A percentile compares a stretch with the other conserved stretches of the same genome.
Evolutionary conservation across 1,140 invertebrate species (phyloP).

Genomic region (Meteorus sp.): DNA sequence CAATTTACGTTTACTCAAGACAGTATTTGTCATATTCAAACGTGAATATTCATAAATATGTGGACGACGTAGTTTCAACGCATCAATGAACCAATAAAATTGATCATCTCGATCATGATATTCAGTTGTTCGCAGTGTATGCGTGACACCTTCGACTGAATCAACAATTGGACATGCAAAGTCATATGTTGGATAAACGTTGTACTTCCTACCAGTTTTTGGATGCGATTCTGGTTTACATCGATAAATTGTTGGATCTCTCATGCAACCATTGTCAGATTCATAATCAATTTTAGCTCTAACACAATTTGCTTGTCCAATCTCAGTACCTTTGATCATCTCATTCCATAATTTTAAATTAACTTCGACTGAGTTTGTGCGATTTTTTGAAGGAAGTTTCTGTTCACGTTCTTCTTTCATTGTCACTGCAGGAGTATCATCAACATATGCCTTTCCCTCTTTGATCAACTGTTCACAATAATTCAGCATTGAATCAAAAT

Average conservation of each 20-base stretch:
- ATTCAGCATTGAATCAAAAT: slow-evolving; percentile 90
- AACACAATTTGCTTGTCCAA: slow-evolving; percentile 87
- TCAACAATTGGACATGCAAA: slow-evolving; percentile 99
- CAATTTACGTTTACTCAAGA: slow-evolving; percentile 94
- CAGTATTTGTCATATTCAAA: slow-evolving; percentile 96
- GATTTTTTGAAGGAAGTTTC: slow-evolving; percentile 81
- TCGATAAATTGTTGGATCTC: slow-evolving; percentile 99
- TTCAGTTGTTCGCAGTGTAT: slow-evolving; percentile 96
- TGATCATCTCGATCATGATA: slow-evolving; percentile 98
- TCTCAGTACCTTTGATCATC: slow-evolving; percentile 85
- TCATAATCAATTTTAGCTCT: slow-evolving; percentile 98
- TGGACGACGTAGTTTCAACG: slow-evolving; percentile 83
- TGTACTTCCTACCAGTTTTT: slow-evolving; percentile 92
- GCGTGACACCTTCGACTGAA: slow-evolving; percentile 94
- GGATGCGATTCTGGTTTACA: slow-evolving; percentile 96
- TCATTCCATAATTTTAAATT: slow-evolving; percentile 93
- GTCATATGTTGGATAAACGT: slow-evolving; percentile 98
- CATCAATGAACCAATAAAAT: slow-evolving; percentile 96
- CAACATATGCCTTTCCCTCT: slow-evolving; percentile 91
- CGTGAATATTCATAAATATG: slow-evolving; percentile 93
- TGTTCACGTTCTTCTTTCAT: slow-evolving; percentile 97
- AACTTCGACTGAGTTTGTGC: slow-evolving; percentile 80
- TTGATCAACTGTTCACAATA: slow-evolving; percentile 89
- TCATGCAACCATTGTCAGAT: slow-evolving; percentile 93
- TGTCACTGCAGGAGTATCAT: slow-evolving; percentile 90